These are phyloP conservation scores for Anodontia alba DNA, from an alignment of 2,888 invertebrate species.

Conservation along the genomic window DNA sequence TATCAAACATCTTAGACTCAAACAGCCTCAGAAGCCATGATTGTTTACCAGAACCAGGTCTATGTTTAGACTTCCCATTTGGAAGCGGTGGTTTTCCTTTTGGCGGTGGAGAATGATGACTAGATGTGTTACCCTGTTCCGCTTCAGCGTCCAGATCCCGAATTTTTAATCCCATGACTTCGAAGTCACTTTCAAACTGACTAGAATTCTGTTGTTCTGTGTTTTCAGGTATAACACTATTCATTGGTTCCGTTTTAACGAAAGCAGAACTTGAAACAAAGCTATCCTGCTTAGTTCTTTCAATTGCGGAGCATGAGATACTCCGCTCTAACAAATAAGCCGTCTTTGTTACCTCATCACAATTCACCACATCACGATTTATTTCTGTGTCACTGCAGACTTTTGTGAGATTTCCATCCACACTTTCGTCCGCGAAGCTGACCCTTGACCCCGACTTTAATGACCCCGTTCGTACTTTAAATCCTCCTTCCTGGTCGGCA, in stretches of 20 bases:
- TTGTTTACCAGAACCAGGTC: constrained; percentile 46
- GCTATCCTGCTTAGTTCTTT: constrained; percentile 50
- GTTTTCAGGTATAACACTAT: constrained; percentile 39
- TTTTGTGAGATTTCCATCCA: constrained; percentile 55
- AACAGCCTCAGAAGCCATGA: constrained; percentile 93
- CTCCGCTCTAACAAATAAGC: constrained; percentile 62
- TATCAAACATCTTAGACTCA: constrained; percentile 98
- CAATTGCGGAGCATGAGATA: constrained; percentile 71
- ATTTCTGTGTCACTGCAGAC: constrained; percentile 53
- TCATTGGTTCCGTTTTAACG: constrained; percentile 20
- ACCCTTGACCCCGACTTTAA: constrained; percentile 55
- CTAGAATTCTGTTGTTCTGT: neutral
- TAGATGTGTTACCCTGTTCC: neutral
- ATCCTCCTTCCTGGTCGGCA: constrained; percentile 12
- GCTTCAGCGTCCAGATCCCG: neutral
- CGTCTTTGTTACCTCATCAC: neutral
- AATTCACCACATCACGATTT: constrained; percentile 17
- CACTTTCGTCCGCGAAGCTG: constrained; percentile 55
- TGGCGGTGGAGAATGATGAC: constrained; percentile 29
- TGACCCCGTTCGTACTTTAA: constrained; percentile 34
- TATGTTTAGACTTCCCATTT: constrained; percentile 53
- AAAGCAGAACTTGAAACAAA: constrained; percentile 13
- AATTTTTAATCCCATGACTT: neutral
- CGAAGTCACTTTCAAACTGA: neutral
- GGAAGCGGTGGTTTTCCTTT: constrained; percentile 60